These are phyloP conservation scores for Natator depressus DNA, from an alignment of 2,113 vertebrate species.

Conservation along the genomic window DNA sequence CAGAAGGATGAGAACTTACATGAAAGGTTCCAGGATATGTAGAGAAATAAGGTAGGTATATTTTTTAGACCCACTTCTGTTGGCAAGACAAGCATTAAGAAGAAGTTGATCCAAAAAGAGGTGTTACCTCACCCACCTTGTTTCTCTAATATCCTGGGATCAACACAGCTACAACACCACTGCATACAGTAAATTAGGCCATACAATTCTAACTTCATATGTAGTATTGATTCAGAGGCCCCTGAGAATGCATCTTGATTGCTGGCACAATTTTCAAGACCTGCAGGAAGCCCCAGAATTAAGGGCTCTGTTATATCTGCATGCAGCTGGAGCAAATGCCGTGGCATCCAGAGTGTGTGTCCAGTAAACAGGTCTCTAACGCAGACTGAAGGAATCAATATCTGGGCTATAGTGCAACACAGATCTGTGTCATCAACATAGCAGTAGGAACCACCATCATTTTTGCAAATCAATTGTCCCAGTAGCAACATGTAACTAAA, in stretches of 20 bases:
- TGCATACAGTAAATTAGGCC: not conserved
- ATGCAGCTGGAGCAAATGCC: not conserved
- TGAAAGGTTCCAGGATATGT: not conserved
- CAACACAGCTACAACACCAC: not conserved
- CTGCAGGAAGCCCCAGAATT: fast-evolving
- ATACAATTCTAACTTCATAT: not conserved
- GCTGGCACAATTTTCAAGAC: fast-evolving
- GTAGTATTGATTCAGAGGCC: not conserved
- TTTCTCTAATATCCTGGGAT: not conserved
- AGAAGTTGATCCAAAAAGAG: not conserved
- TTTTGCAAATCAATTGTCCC: not conserved
- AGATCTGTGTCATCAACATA: fast-evolving
- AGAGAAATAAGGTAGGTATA: not conserved
- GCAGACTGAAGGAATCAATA: fast-evolving
- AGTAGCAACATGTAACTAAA: not conserved
- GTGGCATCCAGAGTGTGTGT: fast-evolving
- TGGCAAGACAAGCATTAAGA: too few species aligned
- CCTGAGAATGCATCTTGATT: not conserved
- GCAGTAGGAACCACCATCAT: not conserved
- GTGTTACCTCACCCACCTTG: not conserved
- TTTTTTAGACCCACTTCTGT: too few species aligned
- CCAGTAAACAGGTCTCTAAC: fast-evolving
- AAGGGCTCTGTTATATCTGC: not conserved
- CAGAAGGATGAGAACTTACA: not conserved
- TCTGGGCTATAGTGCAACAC: fast-evolving